phyloP scores from a whole-genome alignment of 1,140 invertebrate genomes.

The Rhynchophorus ferrugineus region DNA sequence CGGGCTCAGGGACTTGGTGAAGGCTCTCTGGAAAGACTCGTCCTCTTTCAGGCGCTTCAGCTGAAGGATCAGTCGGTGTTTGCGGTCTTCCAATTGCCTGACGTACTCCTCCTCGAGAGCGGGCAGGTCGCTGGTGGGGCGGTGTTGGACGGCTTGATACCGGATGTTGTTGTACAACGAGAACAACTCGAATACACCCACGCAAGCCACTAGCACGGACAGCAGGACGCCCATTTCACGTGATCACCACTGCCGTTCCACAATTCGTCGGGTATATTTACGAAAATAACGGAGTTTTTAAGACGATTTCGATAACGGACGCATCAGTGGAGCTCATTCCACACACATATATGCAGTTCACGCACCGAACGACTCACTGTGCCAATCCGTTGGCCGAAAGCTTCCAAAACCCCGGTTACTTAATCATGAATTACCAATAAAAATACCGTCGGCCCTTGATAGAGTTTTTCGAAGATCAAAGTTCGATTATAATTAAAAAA shows the following conservation, averaged over 20 bases:
- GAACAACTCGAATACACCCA: slow-evolving; percentile 60
- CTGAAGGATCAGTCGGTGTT: slow-evolving; percentile 5
- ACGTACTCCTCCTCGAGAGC: slow-evolving; percentile 13
- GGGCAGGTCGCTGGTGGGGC: slow-evolving; percentile 1
- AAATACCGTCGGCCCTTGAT: neutral
- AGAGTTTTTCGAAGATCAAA: neutral
- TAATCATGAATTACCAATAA: slow-evolving; percentile 27
- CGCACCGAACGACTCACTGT: slow-evolving; percentile 13
- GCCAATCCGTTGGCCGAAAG: slow-evolving; percentile 26
- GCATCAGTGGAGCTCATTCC: neutral
- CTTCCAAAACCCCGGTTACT: slow-evolving; percentile 28
- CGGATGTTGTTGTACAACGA: slow-evolving; percentile 50
- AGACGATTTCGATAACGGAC: slow-evolving; percentile 9
- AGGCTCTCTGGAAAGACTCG: neutral
- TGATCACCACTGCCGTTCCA: neutral
- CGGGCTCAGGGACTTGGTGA: slow-evolving; percentile 16
- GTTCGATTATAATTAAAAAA: slow-evolving; percentile 12
- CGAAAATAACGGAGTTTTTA: slow-evolving; percentile 15
- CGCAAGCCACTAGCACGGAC: slow-evolving; percentile 62
- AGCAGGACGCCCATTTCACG: slow-evolving; percentile 57
- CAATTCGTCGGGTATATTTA: slow-evolving; percentile 1
- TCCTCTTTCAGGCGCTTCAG: slow-evolving; percentile 1
- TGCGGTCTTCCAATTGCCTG: slow-evolving; percentile 11
- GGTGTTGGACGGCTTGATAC: slow-evolving; percentile 11
- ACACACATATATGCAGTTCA: no score